phyloP scores from a whole-genome alignment of 2,113 vertebrate species.

The Monopterus albus region DNA sequence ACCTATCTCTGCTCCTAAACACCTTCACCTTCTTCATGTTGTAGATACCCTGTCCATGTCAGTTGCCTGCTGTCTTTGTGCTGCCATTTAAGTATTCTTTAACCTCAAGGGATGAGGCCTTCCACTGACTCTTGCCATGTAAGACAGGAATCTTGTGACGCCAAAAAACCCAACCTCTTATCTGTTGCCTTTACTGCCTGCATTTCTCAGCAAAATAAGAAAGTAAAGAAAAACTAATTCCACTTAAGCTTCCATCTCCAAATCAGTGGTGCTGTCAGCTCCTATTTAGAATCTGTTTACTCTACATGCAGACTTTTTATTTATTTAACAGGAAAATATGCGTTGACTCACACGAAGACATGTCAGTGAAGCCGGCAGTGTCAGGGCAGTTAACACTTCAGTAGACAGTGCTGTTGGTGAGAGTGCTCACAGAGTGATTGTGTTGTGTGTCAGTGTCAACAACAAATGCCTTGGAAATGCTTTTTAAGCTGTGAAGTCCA shows the following conservation, averaged over 20 bases:
- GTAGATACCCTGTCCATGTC: constrained; percentile 65
- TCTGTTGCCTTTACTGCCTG: constrained; percentile 34
- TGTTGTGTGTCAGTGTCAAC: constrained; percentile 52
- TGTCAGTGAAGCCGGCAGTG: constrained; percentile 59
- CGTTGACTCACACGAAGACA: constrained; percentile 58
- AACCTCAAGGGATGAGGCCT: constrained; percentile 61
- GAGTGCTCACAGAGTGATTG: constrained; percentile 49
- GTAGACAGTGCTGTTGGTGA: constrained; percentile 51
- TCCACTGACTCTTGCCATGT: constrained; percentile 49
- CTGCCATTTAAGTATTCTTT: constrained; percentile 69
- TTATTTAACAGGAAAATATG: constrained; percentile 78
- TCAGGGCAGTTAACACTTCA: constrained; percentile 76
- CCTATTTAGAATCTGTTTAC: constrained; percentile 73
- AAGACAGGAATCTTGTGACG: constrained; percentile 62
- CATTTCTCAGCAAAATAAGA: constrained; percentile 69
- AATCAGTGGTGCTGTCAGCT: constrained; percentile 71
- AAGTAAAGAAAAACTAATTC: constrained; percentile 45
- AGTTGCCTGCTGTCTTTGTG: constrained; percentile 72
- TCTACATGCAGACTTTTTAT: constrained; percentile 64
- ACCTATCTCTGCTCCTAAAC: constrained; percentile 70
- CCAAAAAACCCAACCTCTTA: constrained; percentile 45
- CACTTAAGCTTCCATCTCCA: constrained; percentile 50
- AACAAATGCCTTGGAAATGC: constrained; percentile 15
- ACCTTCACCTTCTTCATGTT: constrained; percentile 62
- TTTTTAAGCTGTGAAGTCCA: not conserved